These are phyloP conservation scores for Threskiornis aethiopicus DNA, from an alignment of 2,797 vertebrate species.

Conservation along the genomic window DNA sequence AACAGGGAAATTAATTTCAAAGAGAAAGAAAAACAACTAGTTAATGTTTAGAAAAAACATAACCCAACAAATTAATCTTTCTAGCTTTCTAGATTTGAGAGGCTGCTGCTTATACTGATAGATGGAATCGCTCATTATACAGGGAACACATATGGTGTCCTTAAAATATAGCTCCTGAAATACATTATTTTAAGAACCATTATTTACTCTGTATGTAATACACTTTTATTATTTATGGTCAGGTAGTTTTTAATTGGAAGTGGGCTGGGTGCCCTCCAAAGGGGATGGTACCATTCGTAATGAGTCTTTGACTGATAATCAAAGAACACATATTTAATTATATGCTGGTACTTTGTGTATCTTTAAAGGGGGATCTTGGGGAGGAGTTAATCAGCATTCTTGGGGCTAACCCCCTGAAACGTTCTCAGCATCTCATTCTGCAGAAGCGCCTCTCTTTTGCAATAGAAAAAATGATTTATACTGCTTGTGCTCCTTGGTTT, in stretches of 20 bases:
- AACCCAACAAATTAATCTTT: conserved; percentile 8
- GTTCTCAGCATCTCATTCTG: not conserved
- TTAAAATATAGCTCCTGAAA: conserved; percentile 54
- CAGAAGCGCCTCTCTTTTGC: not conserved
- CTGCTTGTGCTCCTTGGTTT: not conserved
- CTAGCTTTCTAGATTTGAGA: not conserved
- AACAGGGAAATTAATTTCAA: not conserved
- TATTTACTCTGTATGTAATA: conserved; percentile 61
- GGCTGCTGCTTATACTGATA: not conserved
- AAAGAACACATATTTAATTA: not conserved
- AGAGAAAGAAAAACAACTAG: not conserved
- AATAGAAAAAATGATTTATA: not conserved
- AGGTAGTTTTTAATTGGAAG: conserved; percentile 70
- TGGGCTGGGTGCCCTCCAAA: conserved; percentile 52
- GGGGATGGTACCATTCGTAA: not conserved
- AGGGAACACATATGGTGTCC: conserved; percentile 41
- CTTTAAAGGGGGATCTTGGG: not conserved
- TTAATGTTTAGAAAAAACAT: not conserved
- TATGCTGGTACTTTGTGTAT: not conserved
- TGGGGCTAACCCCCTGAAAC: not conserved
- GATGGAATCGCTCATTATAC: conserved; percentile 11
- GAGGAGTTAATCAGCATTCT: not conserved
- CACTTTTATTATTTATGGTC: conserved; percentile 72
- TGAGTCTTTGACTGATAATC: conserved; percentile 17
- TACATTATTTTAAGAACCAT: conserved; percentile 67